These are phyloP conservation scores for Percopsis omiscomaycus DNA, from an alignment of 2,797 vertebrate genomes.

Conservation along the genomic window DNA sequence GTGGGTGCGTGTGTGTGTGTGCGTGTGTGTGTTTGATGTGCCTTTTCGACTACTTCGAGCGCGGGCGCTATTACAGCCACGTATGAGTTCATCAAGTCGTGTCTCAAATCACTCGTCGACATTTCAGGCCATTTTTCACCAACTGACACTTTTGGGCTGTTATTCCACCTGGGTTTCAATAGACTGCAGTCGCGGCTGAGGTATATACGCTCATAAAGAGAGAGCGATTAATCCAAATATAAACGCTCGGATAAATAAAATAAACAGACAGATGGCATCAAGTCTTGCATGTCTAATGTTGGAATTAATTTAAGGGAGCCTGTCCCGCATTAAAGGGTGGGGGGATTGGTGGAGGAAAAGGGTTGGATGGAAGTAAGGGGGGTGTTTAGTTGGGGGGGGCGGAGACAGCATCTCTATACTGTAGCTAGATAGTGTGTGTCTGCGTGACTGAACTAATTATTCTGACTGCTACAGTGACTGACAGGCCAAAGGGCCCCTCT, in stretches of 20 bases:
- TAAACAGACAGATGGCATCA: no score
- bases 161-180: not conserved
- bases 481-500: constrained; percentile 57
- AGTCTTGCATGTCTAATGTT: not conserved
- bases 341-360: constrained; percentile 14
- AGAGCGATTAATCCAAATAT: constrained; percentile 16
- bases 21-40: constrained; percentile 45
- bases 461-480: constrained; percentile 59
- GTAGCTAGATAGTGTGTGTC: constrained; percentile 3
- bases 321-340: constrained; percentile 14
- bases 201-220: constrained; percentile 15
- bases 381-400: constrained; percentile 44
- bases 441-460: constrained; percentile 61
- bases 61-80: constrained; percentile 47
- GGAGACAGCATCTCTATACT: not conserved
- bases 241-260: not conserved
- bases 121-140: constrained; percentile 8
- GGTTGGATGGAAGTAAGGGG: constrained; percentile 11
- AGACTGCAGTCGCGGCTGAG: constrained; percentile 7
- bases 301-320: not conserved
- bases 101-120: constrained; percentile 27
- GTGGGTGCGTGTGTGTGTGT: constrained; percentile 27
- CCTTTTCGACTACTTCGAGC: constrained; percentile 29
- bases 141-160: constrained; percentile 6
- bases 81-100: constrained; percentile 36